phyloP scores from a whole-genome alignment of 2,888 invertebrate genomes.

The Arrhopalites spinosus region DNA sequence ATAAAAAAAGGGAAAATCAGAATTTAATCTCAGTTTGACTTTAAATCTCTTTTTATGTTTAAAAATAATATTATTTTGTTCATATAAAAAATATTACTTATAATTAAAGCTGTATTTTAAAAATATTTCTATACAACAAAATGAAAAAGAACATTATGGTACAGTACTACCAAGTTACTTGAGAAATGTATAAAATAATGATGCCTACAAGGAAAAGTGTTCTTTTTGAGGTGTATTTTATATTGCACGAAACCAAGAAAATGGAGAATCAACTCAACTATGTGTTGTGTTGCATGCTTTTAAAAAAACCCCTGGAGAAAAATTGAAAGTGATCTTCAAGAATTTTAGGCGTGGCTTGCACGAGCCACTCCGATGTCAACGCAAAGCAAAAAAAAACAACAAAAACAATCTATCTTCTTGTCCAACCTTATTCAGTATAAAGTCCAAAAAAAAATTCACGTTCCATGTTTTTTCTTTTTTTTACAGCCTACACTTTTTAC shows the following conservation, averaged over 20 bases:
- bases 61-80: too few relatives aligned
- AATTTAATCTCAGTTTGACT: background rate
- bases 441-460: background rate
- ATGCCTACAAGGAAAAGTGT: background rate
- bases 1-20: background rate
- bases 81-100: too few relatives aligned
- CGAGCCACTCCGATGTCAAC: background rate
- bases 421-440: conserved; percentile 19
- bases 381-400: too few relatives aligned
- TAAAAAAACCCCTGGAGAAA: conserved; percentile 23
- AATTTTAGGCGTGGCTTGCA: conserved; percentile 33
- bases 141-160: too few relatives aligned
- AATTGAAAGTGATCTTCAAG: conserved; percentile 13
- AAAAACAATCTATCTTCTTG: conserved; percentile 28
- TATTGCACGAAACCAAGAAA: background rate
- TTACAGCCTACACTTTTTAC: too few relatives aligned
- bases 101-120: too few relatives aligned
- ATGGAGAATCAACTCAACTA: background rate
- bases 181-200: background rate
- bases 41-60: too few relatives aligned
- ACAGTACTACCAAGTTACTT: background rate
- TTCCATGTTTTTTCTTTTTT: too few relatives aligned
- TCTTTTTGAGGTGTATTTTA: background rate
- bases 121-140: too few relatives aligned
- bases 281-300: background rate